Evolutionary conservation across 2,888 invertebrate genomes (phyloP).

Genomic region (Nemotelus pantherinus): DNA sequence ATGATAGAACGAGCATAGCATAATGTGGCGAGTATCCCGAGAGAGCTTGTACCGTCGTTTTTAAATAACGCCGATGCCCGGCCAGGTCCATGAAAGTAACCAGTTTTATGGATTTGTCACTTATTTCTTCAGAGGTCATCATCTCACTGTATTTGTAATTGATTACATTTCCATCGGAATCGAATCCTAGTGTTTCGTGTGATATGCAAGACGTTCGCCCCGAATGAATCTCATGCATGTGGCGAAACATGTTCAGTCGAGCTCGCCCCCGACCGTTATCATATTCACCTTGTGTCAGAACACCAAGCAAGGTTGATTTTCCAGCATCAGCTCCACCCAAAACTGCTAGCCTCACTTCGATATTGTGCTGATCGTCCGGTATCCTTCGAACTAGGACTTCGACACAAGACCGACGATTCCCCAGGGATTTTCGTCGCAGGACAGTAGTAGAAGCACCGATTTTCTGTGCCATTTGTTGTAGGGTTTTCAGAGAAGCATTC

Average conservation of each 20-base stretch:
- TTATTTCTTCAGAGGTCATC: constrained; percentile 92
- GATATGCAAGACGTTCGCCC: constrained; percentile 95
- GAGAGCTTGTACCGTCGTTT: constrained; percentile 93
- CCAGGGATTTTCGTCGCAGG: constrained; percentile 72
- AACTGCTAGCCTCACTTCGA: constrained; percentile 92
- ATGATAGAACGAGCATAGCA: constrained; percentile 86
- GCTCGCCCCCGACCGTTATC: constrained; percentile 97
- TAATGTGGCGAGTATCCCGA: constrained; percentile 94
- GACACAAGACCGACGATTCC: constrained; percentile 73
- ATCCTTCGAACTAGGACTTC: constrained; percentile 91
- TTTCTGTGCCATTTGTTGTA: constrained; percentile 88
- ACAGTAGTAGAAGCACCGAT: constrained; percentile 85
- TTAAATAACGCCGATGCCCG: constrained; percentile 94
- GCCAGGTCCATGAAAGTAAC: constrained; percentile 96
- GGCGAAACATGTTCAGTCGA: constrained; percentile 92
- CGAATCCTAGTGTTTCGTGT: constrained; percentile 96
- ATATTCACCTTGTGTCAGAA: constrained; percentile 92
- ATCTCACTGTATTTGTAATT: constrained; percentile 90
- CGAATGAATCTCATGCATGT: constrained; percentile 93
- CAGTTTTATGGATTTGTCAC: constrained; percentile 90
- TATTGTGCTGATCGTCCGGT: constrained; percentile 86
- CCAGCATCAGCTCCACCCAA: constrained; percentile 96
- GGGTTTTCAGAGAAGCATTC: constrained; percentile 84
- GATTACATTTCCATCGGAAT: constrained; percentile 84
- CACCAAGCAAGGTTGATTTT: constrained; percentile 96